A percentile compares a stretch with the other conserved stretches of the same genome.
phyloP scores from a whole-genome alignment of 2,113 vertebrate genomes.

The Oryzias melastigma region DNA sequence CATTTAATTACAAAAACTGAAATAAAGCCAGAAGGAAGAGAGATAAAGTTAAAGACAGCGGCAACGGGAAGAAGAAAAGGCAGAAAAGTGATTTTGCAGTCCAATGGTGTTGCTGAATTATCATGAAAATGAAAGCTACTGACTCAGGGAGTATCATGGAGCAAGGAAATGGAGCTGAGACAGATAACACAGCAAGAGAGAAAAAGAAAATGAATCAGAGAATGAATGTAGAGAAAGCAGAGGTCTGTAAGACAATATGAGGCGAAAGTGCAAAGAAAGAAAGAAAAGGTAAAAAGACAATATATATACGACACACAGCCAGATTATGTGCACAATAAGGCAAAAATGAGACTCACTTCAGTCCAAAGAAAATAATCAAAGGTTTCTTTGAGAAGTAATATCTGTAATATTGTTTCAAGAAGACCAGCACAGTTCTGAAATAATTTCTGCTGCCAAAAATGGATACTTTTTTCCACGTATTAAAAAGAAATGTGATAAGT shows the following conservation, averaged over 20 bases:
- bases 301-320: slow-evolving; percentile 71
- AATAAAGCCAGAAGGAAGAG: slow-evolving; percentile 76
- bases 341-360: slow-evolving; percentile 70
- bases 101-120: slow-evolving; percentile 78
- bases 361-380: slow-evolving; percentile 72
- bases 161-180: slow-evolving; percentile 73
- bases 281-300: slow-evolving; percentile 74
- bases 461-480: slow-evolving; percentile 25
- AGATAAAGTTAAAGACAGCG: slow-evolving; percentile 69
- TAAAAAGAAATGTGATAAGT: slow-evolving; percentile 21
- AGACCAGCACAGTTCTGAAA: slow-evolving; percentile 54
- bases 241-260: slow-evolving; percentile 68
- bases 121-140: slow-evolving; percentile 81
- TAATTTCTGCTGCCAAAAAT: slow-evolving; percentile 36
- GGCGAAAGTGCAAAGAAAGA: slow-evolving; percentile 55
- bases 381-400: slow-evolving; percentile 73
- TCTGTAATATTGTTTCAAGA: slow-evolving; percentile 71
- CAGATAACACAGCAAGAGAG: slow-evolving; percentile 73
- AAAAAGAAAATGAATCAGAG: slow-evolving; percentile 61
- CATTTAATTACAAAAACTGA: slow-evolving; percentile 81
- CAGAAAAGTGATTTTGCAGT: slow-evolving; percentile 78
- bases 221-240: slow-evolving; percentile 51
- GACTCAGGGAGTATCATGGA: slow-evolving; percentile 79
- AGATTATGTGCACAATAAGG: slow-evolving; percentile 75
- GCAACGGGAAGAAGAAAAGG: slow-evolving; percentile 28